A percentile compares a stretch with the other conserved stretches of the same genome.
These are phyloP conservation scores for Pseudomyrmex dendroicus DNA, from an alignment of 1,140 invertebrate species.

Conservation along the genomic window DNA sequence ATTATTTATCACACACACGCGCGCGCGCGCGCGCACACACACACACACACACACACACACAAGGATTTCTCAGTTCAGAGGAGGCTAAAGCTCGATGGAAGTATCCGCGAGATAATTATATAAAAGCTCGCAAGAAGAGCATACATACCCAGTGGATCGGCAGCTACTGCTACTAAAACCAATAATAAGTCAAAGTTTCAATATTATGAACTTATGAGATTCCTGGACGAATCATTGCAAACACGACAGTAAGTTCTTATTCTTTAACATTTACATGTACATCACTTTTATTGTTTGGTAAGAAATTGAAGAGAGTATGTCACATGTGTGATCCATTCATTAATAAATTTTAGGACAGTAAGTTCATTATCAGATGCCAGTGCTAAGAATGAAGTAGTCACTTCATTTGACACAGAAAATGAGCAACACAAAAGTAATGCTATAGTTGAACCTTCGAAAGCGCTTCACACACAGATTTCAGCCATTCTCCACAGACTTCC, in stretches of 20 bases:
- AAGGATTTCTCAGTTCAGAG: constrained; percentile 5
- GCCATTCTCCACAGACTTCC: too few relatives aligned
- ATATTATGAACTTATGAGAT: constrained; percentile 11
- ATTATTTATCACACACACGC: too few relatives aligned
- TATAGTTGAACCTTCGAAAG: too few relatives aligned
- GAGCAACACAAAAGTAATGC: too few relatives aligned
- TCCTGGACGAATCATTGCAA: background rate
- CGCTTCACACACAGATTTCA: too few relatives aligned
- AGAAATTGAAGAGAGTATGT: background rate
- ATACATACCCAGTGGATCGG: constrained; percentile 19
- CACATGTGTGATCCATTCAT: too few relatives aligned
- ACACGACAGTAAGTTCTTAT: constrained; percentile 10
- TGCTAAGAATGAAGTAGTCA: too few relatives aligned
- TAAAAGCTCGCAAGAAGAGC: constrained; percentile 15
- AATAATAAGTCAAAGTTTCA: constrained; percentile 4
- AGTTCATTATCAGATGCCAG: too few relatives aligned
- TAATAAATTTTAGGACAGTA: too few relatives aligned
- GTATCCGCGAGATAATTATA: constrained; percentile 16
- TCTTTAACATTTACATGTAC: constrained; percentile 11
- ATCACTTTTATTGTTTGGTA: background rate
- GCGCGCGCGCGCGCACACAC: too few relatives aligned
- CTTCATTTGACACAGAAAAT: too few relatives aligned
- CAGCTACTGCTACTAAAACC: background rate
- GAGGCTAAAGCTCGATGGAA: constrained; percentile 15
- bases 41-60: too few relatives aligned